These are phyloP conservation scores for Anarsia innoxiella DNA, from an alignment of 2,888 invertebrate genomes.

Conservation along the genomic window DNA sequence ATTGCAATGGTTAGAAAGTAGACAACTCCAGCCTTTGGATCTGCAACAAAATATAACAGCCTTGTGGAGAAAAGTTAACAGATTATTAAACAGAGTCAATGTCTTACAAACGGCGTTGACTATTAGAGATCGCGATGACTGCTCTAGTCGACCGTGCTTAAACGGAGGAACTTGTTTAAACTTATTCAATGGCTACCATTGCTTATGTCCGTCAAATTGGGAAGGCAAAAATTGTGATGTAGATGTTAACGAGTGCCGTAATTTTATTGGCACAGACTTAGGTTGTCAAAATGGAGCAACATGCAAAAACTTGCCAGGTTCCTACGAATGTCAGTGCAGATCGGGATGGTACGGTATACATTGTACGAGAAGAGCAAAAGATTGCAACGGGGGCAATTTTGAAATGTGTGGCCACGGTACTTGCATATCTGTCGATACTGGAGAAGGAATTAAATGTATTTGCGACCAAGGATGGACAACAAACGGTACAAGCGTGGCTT, in stretches of 20 bases:
- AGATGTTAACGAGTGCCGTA: slow-evolving; percentile 92
- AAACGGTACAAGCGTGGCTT: slow-evolving; percentile 80
- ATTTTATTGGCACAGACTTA: slow-evolving; percentile 86
- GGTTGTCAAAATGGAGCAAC: slow-evolving; percentile 95
- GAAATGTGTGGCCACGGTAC: slow-evolving; percentile 93
- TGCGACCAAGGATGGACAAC: slow-evolving; percentile 93
- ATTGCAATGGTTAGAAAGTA: slow-evolving; percentile 41
- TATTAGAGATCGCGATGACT: slow-evolving; percentile 76
- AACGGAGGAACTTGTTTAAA: slow-evolving; percentile 90
- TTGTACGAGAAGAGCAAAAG: slow-evolving; percentile 83
- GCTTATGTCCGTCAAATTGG: slow-evolving; percentile 85
- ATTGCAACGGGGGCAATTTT: slow-evolving; percentile 81
- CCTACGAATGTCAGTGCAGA: slow-evolving; percentile 87
- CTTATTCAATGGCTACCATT: slow-evolving; percentile 80
- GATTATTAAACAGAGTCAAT: slow-evolving; percentile 50
- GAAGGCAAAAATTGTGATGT: slow-evolving; percentile 80
- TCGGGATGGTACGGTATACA: slow-evolving; percentile 88
- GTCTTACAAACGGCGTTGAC: no score
- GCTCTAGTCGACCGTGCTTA: slow-evolving; percentile 83
- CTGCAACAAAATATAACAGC: slow-evolving; percentile 34
- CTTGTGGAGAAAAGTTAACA: slow-evolving; percentile 40
- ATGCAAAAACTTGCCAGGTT: slow-evolving; percentile 86
- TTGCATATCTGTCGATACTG: slow-evolving; percentile 80
- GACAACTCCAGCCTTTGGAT: slow-evolving; percentile 23
- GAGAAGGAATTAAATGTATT: slow-evolving; percentile 83